A percentile compares a stretch with the other conserved stretches of the same genome.
These are phyloP conservation scores for Meandrusa payeni DNA, from an alignment of 2,888 invertebrate genomes.

Conservation along the genomic window DNA sequence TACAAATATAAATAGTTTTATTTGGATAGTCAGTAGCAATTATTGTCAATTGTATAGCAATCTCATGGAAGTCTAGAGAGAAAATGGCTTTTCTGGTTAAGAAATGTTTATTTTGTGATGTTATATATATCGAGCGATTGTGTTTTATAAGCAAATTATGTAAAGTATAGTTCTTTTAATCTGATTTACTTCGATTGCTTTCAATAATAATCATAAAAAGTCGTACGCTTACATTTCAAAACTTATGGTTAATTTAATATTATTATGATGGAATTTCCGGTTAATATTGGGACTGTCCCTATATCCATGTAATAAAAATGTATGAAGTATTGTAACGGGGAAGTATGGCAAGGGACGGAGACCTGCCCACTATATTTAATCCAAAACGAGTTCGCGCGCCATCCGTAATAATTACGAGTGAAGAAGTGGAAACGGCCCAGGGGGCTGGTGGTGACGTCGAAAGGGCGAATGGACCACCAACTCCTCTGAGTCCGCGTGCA, in stretches of 20 bases:
- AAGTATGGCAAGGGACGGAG: constrained; percentile 86
- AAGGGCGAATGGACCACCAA: constrained; percentile 71
- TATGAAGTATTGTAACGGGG: constrained; percentile 25
- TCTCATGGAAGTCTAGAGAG: constrained; percentile 8
- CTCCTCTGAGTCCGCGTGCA: constrained; percentile 66
- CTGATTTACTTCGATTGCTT: constrained; percentile 1
- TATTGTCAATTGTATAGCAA: constrained; percentile 7
- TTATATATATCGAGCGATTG: constrained; percentile 4
- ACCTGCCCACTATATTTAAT: constrained; percentile 91
- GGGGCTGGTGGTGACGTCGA: constrained; percentile 58
- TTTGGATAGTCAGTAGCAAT: background rate
- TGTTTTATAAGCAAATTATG: constrained; percentile 13
- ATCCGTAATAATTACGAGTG: constrained; percentile 85
- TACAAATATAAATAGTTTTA: background rate
- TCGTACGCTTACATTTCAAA: background rate
- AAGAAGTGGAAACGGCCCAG: constrained; percentile 72
- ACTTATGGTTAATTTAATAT: constrained; percentile 21
- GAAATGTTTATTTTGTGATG: constrained; percentile 15
- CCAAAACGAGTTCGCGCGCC: constrained; percentile 86
- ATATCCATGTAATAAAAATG: constrained; percentile 16
- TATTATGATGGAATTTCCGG: constrained; percentile 15
- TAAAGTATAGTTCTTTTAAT: constrained; percentile 5
- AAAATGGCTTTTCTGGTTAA: constrained; percentile 18
- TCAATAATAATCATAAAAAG: constrained; percentile 8
- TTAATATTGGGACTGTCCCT: constrained; percentile 3